Evolutionary conservation across 2,113 vertebrate genomes (phyloP).

Genomic region (Carassius gibelio): DNA sequence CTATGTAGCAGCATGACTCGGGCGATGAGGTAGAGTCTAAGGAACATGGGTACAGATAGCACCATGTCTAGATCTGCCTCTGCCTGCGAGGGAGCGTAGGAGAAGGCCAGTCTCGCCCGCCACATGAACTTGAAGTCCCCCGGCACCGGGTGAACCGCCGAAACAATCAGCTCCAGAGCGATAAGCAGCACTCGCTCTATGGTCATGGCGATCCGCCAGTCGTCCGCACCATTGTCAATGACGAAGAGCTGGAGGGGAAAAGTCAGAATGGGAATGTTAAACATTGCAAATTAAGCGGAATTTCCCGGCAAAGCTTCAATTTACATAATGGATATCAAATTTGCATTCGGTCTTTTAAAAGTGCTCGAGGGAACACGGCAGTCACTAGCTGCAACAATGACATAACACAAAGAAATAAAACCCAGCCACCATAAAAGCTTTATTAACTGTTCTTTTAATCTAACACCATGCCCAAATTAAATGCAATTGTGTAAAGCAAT

Average conservation of each 20-base stretch:
- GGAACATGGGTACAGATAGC: conserved; percentile 97
- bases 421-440: neutral
- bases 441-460: neutral
- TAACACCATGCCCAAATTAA: neutral
- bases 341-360: neutral
- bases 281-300: neutral
- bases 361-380: neutral
- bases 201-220: conserved; percentile 99
- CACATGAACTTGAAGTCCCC: conserved; percentile 97
- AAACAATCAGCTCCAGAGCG: conserved; percentile 95
- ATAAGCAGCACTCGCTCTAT: conserved; percentile 95
- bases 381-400: neutral
- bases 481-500: neutral
- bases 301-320: conserved; percentile 1
- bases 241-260: conserved; percentile 85
- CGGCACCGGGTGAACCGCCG: conserved; percentile 93
- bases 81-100: conserved; percentile 87
- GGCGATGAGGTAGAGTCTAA: conserved; percentile 96
- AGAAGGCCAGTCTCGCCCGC: conserved; percentile 95
- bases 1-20: conserved; percentile 97
- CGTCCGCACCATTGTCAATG: conserved; percentile 96
- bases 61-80: conserved; percentile 98
- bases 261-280: conserved; percentile 41
- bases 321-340: conserved; percentile 25
- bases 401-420: neutral